Conservation (phyloP, 2,888 invertebrate genomes). For the Mayetiola destructor region DNA sequence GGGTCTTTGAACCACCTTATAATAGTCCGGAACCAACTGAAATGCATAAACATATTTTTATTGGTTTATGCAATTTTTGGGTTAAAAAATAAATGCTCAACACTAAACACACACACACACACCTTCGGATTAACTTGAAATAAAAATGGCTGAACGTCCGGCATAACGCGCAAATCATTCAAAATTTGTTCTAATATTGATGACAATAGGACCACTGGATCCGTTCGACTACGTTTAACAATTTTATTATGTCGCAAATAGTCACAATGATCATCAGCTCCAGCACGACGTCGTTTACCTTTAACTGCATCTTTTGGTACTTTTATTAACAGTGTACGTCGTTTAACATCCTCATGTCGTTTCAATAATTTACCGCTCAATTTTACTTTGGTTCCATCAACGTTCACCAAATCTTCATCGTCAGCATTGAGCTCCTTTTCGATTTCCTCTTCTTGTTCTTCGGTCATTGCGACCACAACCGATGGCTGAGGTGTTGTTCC, state of each 20-base stretch:
- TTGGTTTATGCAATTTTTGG: slow-evolving; percentile 1
- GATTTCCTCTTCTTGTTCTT: slow-evolving; percentile 73
- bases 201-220: slow-evolving; percentile 89
- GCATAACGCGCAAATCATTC: slow-evolving; percentile 81
- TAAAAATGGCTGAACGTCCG: slow-evolving; percentile 84
- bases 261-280: slow-evolving; percentile 63
- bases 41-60: slow-evolving; percentile 6
- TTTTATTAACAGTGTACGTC: slow-evolving; percentile 60
- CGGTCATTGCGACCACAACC: slow-evolving; percentile 56
- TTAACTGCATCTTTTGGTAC: slow-evolving; percentile 59
- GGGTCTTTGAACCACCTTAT: slow-evolving; percentile 77
- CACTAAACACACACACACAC: slow-evolving; percentile 17
- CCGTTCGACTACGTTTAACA: slow-evolving; percentile 81
- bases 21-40: slow-evolving; percentile 82
- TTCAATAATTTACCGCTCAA: slow-evolving; percentile 76
- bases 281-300: slow-evolving; percentile 52
- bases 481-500: slow-evolving; percentile 44
- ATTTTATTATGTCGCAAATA: slow-evolving; percentile 74
- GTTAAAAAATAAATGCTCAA: not conserved
- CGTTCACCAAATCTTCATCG: slow-evolving; percentile 76
- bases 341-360: slow-evolving; percentile 75
- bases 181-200: slow-evolving; percentile 81
- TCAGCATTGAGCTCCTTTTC: slow-evolving; percentile 61
- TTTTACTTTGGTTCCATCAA: slow-evolving; percentile 89
- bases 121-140: slow-evolving; percentile 89